A percentile compares a stretch with the other conserved stretches of the same genome.
Conservation (phyloP, 2,888 invertebrate species). For the Palloptera scutellata region DNA sequence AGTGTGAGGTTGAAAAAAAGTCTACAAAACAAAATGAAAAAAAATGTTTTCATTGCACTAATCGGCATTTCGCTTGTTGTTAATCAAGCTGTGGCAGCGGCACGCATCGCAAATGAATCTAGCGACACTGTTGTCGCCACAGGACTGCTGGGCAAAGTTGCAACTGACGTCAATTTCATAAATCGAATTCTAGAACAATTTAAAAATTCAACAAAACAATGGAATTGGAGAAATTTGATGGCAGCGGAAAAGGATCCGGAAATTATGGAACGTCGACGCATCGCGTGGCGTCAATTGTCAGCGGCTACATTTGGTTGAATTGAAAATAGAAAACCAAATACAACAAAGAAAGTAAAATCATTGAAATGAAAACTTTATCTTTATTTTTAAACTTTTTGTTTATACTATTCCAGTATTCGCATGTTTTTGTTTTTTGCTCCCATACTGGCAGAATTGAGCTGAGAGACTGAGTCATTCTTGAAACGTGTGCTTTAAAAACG, state of each 20-base stretch:
- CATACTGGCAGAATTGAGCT: not conserved
- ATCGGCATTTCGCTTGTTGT: not conserved
- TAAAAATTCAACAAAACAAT: constrained; percentile 4
- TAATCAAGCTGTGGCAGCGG: too few species aligned
- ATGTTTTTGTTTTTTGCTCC: not conserved
- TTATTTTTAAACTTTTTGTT: not conserved
- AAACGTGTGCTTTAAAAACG: not conserved
- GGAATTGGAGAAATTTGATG: constrained; percentile 1
- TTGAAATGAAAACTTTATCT: not conserved
- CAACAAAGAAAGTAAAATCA: constrained; percentile 2
- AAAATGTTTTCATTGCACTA: not conserved
- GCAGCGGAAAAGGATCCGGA: constrained; percentile 3
- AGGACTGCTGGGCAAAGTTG: too few species aligned
- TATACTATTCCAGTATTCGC: not conserved
- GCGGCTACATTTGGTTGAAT: constrained; percentile 30
- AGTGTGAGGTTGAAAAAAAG: not conserved
- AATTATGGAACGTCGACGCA: constrained; percentile 16
- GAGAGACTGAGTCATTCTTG: constrained; percentile 1
- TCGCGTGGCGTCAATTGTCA: constrained; percentile 31
- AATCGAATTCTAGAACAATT: constrained; percentile 9
- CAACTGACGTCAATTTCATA: constrained; percentile 11
- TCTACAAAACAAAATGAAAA: not conserved
- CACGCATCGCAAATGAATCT: too few species aligned
- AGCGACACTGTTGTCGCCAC: too few species aligned
- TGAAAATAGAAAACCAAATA: not conserved